Evolutionary conservation across 2,888 invertebrate species (phyloP).

Genomic region (Sceliomorpha sp.): DNA sequence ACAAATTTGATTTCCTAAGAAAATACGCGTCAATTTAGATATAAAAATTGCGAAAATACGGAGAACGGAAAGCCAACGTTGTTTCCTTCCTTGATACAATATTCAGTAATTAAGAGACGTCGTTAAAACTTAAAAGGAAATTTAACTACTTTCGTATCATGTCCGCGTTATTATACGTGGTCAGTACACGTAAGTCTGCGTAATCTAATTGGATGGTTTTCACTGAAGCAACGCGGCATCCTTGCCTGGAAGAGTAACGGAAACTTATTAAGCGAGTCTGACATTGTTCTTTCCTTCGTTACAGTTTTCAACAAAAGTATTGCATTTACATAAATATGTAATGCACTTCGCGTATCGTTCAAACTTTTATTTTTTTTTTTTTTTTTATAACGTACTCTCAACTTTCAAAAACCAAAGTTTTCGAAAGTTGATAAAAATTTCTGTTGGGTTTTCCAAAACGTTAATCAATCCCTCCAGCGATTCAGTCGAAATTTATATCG

Average conservation of each 20-base stretch:
- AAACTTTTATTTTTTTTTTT: too few species aligned
- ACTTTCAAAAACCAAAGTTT: too few species aligned
- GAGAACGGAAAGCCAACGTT: constrained; percentile 10
- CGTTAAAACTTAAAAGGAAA: constrained; percentile 41
- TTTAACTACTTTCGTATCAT: constrained; percentile 40
- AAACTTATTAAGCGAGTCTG: constrained; percentile 45
- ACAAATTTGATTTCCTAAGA: too few species aligned
- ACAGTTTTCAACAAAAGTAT: too few species aligned
- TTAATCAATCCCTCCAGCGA: too few species aligned
- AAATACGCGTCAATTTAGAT: neutral
- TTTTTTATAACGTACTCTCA: too few species aligned
- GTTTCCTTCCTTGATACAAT: constrained; percentile 15
- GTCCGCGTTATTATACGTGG: constrained; percentile 48
- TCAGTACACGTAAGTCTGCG: constrained; percentile 41
- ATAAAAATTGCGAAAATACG: constrained; percentile 15
- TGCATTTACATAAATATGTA: too few species aligned
- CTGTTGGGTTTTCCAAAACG: too few species aligned
- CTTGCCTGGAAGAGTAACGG: constrained; percentile 44
- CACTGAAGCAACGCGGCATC: constrained; percentile 53
- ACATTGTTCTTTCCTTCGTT: constrained; percentile 21
- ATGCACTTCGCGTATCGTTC: too few species aligned
- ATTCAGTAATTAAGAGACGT: constrained; percentile 35
- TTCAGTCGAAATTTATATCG: too few species aligned
- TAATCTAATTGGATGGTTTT: constrained; percentile 58
- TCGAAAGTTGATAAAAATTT: too few species aligned